Evolutionary conservation across 1,140 invertebrate genomes (phyloP).

Genomic region (Bombus terrestris): DNA sequence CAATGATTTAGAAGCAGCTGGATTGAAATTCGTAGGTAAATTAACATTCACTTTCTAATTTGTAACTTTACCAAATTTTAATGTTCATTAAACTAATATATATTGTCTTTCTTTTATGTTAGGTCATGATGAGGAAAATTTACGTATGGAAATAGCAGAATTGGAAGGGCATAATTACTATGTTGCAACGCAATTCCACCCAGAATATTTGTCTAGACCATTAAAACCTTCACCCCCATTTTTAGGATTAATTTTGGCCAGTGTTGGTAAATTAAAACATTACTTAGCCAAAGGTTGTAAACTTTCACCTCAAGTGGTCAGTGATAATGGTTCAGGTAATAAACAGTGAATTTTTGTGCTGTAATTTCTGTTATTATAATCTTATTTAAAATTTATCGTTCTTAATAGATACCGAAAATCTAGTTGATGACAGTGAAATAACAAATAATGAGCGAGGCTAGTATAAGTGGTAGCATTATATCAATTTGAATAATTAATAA

Average conservation of each 20-base stretch:
- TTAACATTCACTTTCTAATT: conserved; percentile 5
- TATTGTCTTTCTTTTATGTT: not conserved
- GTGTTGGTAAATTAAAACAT: conserved; percentile 88
- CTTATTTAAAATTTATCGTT: conserved; percentile 4
- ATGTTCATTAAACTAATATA: not conserved
- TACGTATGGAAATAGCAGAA: conserved; percentile 93
- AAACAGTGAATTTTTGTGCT: not conserved
- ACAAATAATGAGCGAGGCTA: conserved; percentile 17
- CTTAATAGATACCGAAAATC: conserved; percentile 41
- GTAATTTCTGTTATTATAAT: not conserved
- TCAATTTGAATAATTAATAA: conserved; percentile 1
- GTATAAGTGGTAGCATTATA: conserved; percentile 52
- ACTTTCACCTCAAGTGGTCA: conserved; percentile 86
- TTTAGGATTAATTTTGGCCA: conserved; percentile 95
- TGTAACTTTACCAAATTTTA: not conserved
- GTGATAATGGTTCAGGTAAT: conserved; percentile 87
- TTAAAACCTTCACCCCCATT: conserved; percentile 97
- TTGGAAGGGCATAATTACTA: conserved; percentile 93
- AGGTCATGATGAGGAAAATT: conserved; percentile 87
- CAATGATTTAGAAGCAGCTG: conserved; percentile 89
- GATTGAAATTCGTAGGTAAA: conserved; percentile 95
- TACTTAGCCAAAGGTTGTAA: conserved; percentile 89
- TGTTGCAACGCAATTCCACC: conserved; percentile 98
- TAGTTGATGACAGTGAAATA: conserved; percentile 17
- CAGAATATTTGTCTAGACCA: conserved; percentile 97